Evolutionary conservation across 2,797 vertebrate genomes (phyloP).

Genomic region (Gallinago stenura): DNA sequence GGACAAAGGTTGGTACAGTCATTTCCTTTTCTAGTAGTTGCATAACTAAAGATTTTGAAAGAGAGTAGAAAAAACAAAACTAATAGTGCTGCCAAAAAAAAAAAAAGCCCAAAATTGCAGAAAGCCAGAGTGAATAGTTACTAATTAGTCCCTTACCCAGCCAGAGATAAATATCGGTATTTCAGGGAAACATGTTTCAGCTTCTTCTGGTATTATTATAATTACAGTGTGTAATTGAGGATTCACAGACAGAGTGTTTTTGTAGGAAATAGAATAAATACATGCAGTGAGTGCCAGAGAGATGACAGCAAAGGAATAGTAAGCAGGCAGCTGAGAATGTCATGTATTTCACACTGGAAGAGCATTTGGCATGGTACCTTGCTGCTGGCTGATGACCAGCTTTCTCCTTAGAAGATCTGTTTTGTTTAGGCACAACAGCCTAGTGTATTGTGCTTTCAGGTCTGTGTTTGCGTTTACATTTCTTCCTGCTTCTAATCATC

Average conservation of each 20-base stretch:
- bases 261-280: constrained; percentile 10
- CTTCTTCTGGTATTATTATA: not conserved
- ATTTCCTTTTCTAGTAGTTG: constrained; percentile 6
- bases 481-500: not conserved
- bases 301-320: not conserved
- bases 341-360: not conserved
- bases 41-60: constrained; percentile 58
- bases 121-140: not conserved
- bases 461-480: not conserved
- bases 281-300: not conserved
- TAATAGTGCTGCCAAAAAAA: not conserved
- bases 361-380: not conserved
- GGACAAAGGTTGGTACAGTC: constrained; percentile 32
- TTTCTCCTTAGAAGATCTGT: not conserved
- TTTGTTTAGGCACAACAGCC: not conserved
- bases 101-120: not conserved
- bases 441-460: not conserved
- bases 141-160: not conserved
- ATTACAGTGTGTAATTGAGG: not conserved
- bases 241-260: not conserved
- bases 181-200: not conserved
- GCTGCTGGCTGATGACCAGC: not conserved
- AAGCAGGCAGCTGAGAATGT: not conserved
- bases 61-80: not conserved
- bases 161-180: not conserved